A percentile compares a stretch with the other conserved stretches of the same genome.
Evolutionary conservation across 2,888 invertebrate species (phyloP).

Genomic region (Labia minor): DNA sequence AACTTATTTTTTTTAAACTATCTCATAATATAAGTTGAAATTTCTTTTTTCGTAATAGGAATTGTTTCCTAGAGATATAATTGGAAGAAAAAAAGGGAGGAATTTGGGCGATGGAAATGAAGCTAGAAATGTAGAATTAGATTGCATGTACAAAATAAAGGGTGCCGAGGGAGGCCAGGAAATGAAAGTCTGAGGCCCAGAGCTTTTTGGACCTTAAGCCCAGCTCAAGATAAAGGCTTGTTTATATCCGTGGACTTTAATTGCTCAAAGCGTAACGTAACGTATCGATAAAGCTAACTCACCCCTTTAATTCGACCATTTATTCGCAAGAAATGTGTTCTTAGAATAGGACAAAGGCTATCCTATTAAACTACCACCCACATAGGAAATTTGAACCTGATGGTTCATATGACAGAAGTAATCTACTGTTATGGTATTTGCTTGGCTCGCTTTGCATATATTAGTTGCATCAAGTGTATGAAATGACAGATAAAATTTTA

Average conservation of each 20-base stretch:
- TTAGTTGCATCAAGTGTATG: not conserved
- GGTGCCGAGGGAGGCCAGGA: no score
- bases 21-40: no score
- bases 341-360: not conserved
- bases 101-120: not conserved
- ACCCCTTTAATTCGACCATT: constrained; percentile 3
- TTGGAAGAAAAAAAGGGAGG: not conserved
- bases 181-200: not conserved
- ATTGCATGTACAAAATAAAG: not conserved
- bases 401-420: not conserved
- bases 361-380: not conserved
- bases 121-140: not conserved
- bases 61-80: not conserved
- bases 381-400: not conserved
- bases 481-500: not conserved
- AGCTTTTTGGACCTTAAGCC: not conserved
- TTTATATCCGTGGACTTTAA: constrained; percentile 5
- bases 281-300: constrained; percentile 8
- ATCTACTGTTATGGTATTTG: not conserved
- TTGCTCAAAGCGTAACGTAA: not conserved
- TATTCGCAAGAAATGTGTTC: constrained; percentile 7
- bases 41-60: no score
- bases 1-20: no score
- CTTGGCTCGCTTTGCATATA: not conserved
- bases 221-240: constrained; percentile 2